Conservation (phyloP, 2,113 vertebrate genomes). For the Passer domesticus region DNA sequence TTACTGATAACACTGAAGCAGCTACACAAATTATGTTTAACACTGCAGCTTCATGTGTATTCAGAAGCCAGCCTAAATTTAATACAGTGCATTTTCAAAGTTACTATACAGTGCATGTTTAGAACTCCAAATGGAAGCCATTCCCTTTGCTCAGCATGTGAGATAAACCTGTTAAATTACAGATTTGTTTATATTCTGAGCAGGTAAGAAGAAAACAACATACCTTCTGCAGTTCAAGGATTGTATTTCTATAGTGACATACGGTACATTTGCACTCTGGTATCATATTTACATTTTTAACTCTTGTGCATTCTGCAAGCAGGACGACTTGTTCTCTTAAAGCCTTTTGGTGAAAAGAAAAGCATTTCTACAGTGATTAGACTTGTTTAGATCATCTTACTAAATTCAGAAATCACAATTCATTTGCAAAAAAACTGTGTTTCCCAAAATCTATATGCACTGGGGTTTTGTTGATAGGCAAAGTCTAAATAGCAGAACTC, state of each 20-base stretch:
- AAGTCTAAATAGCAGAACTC: neutral
- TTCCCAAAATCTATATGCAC: neutral
- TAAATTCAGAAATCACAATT: neutral
- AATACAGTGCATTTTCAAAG: conserved; percentile 8
- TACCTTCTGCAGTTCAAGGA: neutral
- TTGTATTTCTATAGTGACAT: neutral
- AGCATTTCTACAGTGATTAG: neutral
- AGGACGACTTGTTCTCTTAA: neutral
- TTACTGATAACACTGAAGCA: neutral
- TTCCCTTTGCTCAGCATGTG: neutral
- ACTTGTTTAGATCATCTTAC: neutral
- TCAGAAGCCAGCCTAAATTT: conserved; percentile 11
- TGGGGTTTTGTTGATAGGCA: neutral
- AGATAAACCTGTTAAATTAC: conserved; percentile 12
- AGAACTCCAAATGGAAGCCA: conserved; percentile 30
- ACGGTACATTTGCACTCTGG: neutral
- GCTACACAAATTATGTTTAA: neutral
- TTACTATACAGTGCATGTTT: neutral
- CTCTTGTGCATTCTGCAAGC: neutral
- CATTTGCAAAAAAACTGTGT: neutral
- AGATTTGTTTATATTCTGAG: conserved; percentile 56
- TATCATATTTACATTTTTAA: neutral
- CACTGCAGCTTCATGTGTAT: neutral
- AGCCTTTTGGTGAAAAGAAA: neutral
- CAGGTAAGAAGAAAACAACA: conserved; percentile 31